These are phyloP conservation scores for Chelonia mydas DNA, from an alignment of 2,797 vertebrate species.

Conservation along the genomic window DNA sequence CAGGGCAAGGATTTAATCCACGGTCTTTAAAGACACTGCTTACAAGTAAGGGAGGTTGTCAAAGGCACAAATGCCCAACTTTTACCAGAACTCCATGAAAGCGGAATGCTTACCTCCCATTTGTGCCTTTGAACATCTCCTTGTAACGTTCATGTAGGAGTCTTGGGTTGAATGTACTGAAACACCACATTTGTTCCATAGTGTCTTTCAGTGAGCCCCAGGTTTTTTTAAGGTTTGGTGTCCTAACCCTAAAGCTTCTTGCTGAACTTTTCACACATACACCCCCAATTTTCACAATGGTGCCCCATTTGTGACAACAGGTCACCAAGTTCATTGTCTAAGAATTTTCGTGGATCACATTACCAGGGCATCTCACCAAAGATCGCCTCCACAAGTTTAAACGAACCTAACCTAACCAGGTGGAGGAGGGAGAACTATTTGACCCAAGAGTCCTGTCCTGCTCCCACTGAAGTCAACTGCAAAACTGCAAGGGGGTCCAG, in stretches of 20 bases:
- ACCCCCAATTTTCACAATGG: neutral
- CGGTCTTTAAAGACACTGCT: neutral
- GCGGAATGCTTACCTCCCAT: neutral
- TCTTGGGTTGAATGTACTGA: neutral
- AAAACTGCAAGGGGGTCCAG: neutral
- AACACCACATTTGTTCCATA: neutral
- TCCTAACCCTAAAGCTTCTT: neutral
- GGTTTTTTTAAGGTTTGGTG: neutral
- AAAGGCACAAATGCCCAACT: neutral
- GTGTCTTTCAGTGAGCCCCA: neutral
- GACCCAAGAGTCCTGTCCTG: neutral
- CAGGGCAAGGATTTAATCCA: neutral
- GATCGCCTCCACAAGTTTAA: neutral
- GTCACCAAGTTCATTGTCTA: neutral
- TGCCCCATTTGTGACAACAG: neutral
- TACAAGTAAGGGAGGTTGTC: neutral
- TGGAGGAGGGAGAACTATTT: neutral
- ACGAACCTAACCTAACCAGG: neutral
- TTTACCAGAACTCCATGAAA: neutral
- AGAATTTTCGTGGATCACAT: neutral
- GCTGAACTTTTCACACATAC: neutral
- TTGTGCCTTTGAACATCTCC: neutral
- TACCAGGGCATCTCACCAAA: rapidly evolving
- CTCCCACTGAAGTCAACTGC: neutral
- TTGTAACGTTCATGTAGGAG: neutral